Percentiles rank a stretch among this genome's conserved stretches.
These are phyloP conservation scores for Clostera curtula DNA, from an alignment of 2,888 invertebrate species.

Conservation along the genomic window DNA sequence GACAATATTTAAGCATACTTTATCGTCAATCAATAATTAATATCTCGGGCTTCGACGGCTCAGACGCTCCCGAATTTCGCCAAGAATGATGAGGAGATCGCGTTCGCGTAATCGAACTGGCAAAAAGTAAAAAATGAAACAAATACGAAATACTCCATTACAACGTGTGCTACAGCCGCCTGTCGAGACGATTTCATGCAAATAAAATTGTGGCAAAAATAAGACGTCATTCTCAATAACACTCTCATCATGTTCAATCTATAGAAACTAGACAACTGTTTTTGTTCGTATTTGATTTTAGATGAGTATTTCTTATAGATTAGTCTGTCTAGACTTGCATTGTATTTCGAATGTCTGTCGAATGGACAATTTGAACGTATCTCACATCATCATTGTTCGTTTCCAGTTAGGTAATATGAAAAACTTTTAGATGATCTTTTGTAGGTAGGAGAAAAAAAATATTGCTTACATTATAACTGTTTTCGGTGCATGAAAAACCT, in stretches of 20 bases:
- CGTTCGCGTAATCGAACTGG: constrained; percentile 72
- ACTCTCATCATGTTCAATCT: constrained; percentile 20
- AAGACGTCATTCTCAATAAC: constrained; percentile 19
- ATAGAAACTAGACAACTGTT: constrained; percentile 19
- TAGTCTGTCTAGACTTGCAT: constrained; percentile 16
- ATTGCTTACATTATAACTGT: constrained; percentile 3
- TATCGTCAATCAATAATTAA: constrained; percentile 75
- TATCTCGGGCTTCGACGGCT: constrained; percentile 63
- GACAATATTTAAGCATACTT: constrained; percentile 61
- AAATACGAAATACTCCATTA: constrained; percentile 75
- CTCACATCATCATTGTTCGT: constrained; percentile 19
- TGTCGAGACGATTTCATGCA: constrained; percentile 42
- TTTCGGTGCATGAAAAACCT: not conserved
- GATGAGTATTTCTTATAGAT: constrained; percentile 20
- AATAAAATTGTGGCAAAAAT: constrained; percentile 23
- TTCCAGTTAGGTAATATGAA: constrained; percentile 12
- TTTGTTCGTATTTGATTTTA: constrained; percentile 18
- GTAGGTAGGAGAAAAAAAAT: constrained; percentile 10
- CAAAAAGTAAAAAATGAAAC: constrained; percentile 74
- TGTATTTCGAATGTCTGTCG: constrained; percentile 18
- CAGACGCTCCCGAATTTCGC: constrained; percentile 74
- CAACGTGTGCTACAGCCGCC: constrained; percentile 35
- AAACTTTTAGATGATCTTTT: constrained; percentile 12
- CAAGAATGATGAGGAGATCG: constrained; percentile 68
- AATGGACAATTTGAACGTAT: constrained; percentile 17